Evolutionary conservation across 2,888 invertebrate genomes (phyloP), one percentile per base, ranked within the genome.

Genomic region (Drosophila tanythrix): DNA sequence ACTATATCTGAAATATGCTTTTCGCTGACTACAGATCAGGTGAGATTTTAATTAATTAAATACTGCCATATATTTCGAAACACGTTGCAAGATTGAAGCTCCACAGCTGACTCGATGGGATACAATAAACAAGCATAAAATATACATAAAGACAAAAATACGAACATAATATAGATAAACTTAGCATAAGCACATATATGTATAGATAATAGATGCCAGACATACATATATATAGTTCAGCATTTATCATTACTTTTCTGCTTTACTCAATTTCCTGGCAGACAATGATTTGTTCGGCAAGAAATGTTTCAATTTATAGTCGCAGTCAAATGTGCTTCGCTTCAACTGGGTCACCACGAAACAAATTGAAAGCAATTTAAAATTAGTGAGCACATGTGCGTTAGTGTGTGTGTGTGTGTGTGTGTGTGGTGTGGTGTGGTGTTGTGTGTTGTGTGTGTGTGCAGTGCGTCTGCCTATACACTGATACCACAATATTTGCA

Each of bases 401-500:
- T 33, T 40, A 52, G 31, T 53, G 53, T 51, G 29, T 51, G 40
- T 50, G 50, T 52, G 62, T 51, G 25, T 25, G 13, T 61, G 31
- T 38, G n/a, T 36, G n/a, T n/a, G n/a, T n/a, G n/a, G n/a, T n/a
- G 29, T 55, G 50, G 21, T 21, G 1, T 21, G 21, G 21, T 21
- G 21, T 21, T 51, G 40, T 50, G 50, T 52, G 62, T 51, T 25
- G 13, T 61, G 65, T 52, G 53, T 51, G 51, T 29, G 40, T 33
- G 50, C 35, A 15, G 29, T 50, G 36, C 36, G 58, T 56, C 35
- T 65, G 71, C 60, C 62, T 72, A 74, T 74, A 75, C 58, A 75
- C 67, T 76, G 90, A 88, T 90, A 88, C 78, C 79, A 88, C 81
- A 89, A 88, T 85, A 87, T 87, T 87, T 90, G 88, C 87, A 87